Conservation (phyloP, 2,113 vertebrate species). For the Salvelinus fontinalis region DNA sequence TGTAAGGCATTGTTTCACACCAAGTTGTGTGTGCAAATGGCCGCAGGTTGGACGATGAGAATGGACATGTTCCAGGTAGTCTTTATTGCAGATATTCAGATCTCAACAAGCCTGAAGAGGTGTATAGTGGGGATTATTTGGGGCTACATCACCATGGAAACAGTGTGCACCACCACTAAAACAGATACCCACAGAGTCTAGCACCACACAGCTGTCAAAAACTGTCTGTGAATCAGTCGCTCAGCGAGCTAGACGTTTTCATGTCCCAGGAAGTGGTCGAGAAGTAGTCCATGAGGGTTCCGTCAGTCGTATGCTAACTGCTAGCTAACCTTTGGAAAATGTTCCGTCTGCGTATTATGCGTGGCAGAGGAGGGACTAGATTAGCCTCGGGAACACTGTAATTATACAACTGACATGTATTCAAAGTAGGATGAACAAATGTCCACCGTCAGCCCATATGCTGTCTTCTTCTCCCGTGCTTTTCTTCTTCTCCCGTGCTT, state of each 20-base stretch:
- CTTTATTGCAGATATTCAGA: no score
- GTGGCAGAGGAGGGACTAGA: slow-evolving; percentile 26
- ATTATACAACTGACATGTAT: slow-evolving; percentile 42
- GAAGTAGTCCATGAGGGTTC: slow-evolving; percentile 14
- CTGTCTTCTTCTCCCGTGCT: slow-evolving; percentile 3
- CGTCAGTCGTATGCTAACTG: background rate
- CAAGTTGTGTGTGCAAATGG: no score
- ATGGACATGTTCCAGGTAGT: no score
- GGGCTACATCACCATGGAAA: slow-evolving; percentile 61
- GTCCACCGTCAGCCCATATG: background rate
- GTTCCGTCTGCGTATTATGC: slow-evolving; percentile 56
- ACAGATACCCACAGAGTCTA: slow-evolving; percentile 56
- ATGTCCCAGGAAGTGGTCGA: slow-evolving; percentile 47
- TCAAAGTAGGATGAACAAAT: slow-evolving; percentile 28
- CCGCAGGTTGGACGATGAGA: no score
- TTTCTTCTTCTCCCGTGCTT: no score
- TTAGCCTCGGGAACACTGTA: slow-evolving; percentile 40
- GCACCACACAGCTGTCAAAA: slow-evolving; percentile 34
- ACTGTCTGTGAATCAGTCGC: slow-evolving; percentile 33
- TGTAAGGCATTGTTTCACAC: no score
- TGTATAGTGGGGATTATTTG: slow-evolving; percentile 45
- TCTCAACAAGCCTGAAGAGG: no score
- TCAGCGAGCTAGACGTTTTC: slow-evolving; percentile 54
- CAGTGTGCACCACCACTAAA: slow-evolving; percentile 49
- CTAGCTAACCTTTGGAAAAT: slow-evolving; percentile 60